phyloP scores from a whole-genome alignment of 2,113 vertebrate species.

The Plectropomus leopardus region DNA sequence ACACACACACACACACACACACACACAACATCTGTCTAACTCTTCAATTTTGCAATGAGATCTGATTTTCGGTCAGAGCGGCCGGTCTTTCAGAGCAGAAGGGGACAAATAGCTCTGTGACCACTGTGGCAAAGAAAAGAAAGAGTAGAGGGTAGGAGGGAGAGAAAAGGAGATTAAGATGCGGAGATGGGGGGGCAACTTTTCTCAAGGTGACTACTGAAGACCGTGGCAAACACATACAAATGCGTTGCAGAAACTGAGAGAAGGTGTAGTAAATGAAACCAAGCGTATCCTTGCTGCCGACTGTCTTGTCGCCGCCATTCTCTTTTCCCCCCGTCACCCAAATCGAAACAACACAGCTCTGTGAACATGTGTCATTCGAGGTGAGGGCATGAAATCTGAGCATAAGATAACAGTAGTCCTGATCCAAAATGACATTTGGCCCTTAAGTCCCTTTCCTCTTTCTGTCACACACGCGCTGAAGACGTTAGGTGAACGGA shows the following conservation, averaged over 20 bases:
- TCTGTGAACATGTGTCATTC: background rate
- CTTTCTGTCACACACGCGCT: constrained; percentile 31
- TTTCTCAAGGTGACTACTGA: constrained; percentile 81
- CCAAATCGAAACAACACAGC: constrained; percentile 15
- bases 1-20: constrained; percentile 3
- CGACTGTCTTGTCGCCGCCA: background rate
- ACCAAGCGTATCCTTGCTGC: constrained; percentile 17
- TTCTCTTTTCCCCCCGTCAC: background rate
- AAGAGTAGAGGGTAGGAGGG: background rate
- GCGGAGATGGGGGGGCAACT: constrained; percentile 57
- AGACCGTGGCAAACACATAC: constrained; percentile 74
- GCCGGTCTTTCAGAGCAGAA: constrained; percentile 25
- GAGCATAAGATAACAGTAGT: background rate
- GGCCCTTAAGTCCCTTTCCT: constrained; percentile 8
- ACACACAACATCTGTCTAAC: constrained; percentile 36
- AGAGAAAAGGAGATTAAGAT: constrained; percentile 71
- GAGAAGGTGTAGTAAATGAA: constrained; percentile 32
- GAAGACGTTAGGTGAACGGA: constrained; percentile 38
- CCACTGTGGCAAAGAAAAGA: constrained; percentile 30
- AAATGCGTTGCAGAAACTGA: constrained; percentile 66
- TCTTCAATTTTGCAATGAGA: constrained; percentile 66
- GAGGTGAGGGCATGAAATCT: constrained; percentile 11
- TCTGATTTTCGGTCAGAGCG: constrained; percentile 50
- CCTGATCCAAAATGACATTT: constrained; percentile 30
- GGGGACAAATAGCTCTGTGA: constrained; percentile 8